Percentiles rank a stretch among this genome's conserved stretches.
Conservation (phyloP, 2,113 vertebrate genomes). For the Baryphthengus martii region DNA sequence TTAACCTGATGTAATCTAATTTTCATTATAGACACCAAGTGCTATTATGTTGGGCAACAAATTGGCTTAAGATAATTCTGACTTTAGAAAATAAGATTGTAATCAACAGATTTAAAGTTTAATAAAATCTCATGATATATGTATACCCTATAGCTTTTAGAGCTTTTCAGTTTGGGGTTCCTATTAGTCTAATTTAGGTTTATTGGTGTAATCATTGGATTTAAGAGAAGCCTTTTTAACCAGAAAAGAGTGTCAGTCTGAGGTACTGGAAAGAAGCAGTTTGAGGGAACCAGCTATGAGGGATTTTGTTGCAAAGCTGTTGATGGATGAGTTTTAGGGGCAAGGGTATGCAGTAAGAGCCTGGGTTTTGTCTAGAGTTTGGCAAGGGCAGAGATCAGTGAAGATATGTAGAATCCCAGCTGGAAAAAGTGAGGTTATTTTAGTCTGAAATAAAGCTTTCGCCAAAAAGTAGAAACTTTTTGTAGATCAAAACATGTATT, state of each 20-base stretch:
- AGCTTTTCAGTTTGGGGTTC: neutral
- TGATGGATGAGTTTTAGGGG: neutral
- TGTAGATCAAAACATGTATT: neutral
- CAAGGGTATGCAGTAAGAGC: neutral
- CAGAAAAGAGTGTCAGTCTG: neutral
- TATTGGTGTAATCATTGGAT: constrained; percentile 11
- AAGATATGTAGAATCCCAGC: neutral
- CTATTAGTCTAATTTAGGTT: constrained; percentile 1
- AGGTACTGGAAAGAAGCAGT: neutral
- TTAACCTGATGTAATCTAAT: constrained; percentile 19
- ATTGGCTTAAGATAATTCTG: constrained; percentile 47
- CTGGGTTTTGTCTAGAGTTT: neutral
- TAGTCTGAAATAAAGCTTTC: neutral
- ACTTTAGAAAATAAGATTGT: constrained; percentile 22
- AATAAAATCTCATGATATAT: constrained; percentile 16
- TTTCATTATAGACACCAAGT: constrained; percentile 17
- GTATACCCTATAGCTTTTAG: constrained; percentile 1
- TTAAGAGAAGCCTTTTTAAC: neutral
- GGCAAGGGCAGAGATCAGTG: neutral
- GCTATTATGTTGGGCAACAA: constrained; percentile 17
- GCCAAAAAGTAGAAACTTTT: neutral
- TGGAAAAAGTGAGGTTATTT: neutral
- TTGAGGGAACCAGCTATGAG: neutral
- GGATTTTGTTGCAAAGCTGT: neutral
- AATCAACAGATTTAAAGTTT: constrained; percentile 36